Evolutionary conservation across 2,888 invertebrate genomes (phyloP).

Genomic region (Pterostichus niger): DNA sequence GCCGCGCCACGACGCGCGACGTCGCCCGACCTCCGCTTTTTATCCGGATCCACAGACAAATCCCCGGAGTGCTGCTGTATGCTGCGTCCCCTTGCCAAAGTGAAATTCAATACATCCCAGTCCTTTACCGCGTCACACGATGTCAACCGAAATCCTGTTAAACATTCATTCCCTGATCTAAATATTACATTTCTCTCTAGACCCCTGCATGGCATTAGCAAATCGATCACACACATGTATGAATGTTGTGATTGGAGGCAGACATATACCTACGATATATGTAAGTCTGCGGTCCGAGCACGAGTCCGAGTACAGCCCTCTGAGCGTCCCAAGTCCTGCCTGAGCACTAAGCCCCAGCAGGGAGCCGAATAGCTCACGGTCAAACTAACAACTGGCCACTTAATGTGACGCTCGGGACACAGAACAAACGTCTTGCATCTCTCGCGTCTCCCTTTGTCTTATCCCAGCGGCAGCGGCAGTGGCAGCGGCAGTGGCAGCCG

Average conservation of each 20-base stretch:
- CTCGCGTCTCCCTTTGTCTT: conserved; percentile 40
- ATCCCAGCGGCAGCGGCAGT: not conserved
- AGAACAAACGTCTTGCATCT: conserved; percentile 66
- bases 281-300: no score
- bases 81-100: conserved; percentile 48
- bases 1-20: conserved; percentile 25
- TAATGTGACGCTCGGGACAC: conserved; percentile 78
- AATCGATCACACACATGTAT: no score
- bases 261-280: no score
- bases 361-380: conserved; percentile 77
- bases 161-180: conserved; percentile 8
- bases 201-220: no score
- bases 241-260: no score
- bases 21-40: conserved; percentile 62
- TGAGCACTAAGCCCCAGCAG: conserved; percentile 68
- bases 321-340: conserved; percentile 43
- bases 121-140: conserved; percentile 14
- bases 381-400: conserved; percentile 78
- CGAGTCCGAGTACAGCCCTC: conserved; percentile 4
- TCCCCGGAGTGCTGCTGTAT: conserved; percentile 59
- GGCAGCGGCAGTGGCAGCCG: no score
- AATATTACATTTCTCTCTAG: conserved; percentile 18
- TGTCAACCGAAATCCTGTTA: conserved; percentile 54
- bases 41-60: conserved; percentile 64
- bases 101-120: conserved; percentile 62